Percentiles rank a stretch among this genome's conserved stretches.
Conservation (phyloP, 2,113 vertebrate genomes). For the Cephalopterus ornatus region DNA sequence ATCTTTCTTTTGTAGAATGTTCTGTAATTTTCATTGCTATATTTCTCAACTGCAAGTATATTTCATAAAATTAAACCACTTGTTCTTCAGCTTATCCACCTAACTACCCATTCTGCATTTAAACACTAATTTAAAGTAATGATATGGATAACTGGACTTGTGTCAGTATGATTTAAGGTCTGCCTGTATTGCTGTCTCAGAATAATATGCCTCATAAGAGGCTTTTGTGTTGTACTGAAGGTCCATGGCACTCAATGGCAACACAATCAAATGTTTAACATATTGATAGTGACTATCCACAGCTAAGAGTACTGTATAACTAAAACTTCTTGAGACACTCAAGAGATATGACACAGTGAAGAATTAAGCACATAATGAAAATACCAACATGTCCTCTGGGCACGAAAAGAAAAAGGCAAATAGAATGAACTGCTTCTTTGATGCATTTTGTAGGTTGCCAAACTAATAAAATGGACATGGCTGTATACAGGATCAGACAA, state of each 20-base stretch:
- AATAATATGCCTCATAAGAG: constrained; percentile 21
- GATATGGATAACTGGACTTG: background rate
- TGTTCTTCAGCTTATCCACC: background rate
- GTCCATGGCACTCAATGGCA: background rate
- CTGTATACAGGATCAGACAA: background rate
- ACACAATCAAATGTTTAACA: constrained; percentile 18
- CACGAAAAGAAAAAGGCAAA: background rate
- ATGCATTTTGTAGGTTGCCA: background rate
- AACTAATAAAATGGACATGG: background rate
- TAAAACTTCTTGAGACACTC: background rate
- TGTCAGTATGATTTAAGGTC: constrained; percentile 8
- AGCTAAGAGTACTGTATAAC: background rate
- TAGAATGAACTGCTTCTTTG: background rate
- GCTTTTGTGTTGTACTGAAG: background rate
- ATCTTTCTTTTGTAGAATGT: background rate
- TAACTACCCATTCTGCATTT: background rate
- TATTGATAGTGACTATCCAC: background rate
- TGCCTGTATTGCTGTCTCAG: background rate
- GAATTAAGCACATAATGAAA: background rate
- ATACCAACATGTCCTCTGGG: background rate
- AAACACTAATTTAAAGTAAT: background rate
- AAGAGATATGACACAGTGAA: background rate
- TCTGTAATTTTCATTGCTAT: background rate
- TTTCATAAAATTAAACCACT: constrained; percentile 2
- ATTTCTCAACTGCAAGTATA: background rate